These are phyloP conservation scores for Melipona beecheii DNA, from an alignment of 2,888 invertebrate genomes.

Conservation along the genomic window DNA sequence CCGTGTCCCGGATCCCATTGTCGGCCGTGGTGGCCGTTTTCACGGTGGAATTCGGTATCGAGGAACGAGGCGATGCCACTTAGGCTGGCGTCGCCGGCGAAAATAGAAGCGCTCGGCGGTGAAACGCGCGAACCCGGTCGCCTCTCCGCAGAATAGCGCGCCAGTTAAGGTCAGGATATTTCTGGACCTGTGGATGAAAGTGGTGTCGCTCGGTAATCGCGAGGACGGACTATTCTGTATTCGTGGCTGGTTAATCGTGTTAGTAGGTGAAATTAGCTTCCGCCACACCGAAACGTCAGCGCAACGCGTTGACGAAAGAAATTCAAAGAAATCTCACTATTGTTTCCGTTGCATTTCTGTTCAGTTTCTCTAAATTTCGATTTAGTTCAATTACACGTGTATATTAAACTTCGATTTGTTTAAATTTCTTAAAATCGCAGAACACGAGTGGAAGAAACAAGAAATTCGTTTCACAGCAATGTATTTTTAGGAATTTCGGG, in stretches of 20 bases:
- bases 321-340: too few species aligned
- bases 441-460: too few species aligned
- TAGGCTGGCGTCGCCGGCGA: constrained; percentile 8
- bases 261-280: constrained; percentile 22
- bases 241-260: constrained; percentile 5
- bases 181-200: constrained; percentile 48
- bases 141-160: constrained; percentile 39
- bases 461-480: too few species aligned
- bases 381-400: too few species aligned
- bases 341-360: too few species aligned
- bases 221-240: constrained; percentile 3
- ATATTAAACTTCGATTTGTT: too few species aligned
- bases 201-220: constrained; percentile 27
- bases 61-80: constrained; percentile 33
- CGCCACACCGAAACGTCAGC: neutral
- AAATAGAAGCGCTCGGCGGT: constrained; percentile 50
- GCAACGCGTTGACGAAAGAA: too few species aligned
- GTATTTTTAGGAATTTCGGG: too few species aligned
- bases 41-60: constrained; percentile 28
- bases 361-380: too few species aligned
- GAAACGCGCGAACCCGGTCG: constrained; percentile 36
- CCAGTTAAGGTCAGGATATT: constrained; percentile 60
- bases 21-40: neutral
- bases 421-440: too few species aligned
- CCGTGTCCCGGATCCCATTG: too few species aligned